Evolutionary conservation across 2,113 vertebrate genomes (phyloP).

Genomic region (Halichoerus grypus): DNA sequence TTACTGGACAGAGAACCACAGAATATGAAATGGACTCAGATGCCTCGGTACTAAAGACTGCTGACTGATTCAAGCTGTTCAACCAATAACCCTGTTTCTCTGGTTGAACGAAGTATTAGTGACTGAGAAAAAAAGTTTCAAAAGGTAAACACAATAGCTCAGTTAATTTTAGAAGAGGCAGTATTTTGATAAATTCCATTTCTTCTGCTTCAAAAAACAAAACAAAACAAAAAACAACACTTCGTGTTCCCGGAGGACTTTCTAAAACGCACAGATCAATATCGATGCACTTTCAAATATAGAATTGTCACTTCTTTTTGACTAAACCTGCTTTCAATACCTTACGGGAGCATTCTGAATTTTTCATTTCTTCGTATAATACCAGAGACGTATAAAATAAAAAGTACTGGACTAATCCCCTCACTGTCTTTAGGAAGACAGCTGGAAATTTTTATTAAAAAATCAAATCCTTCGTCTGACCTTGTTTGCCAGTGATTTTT

Average conservation of each 20-base stretch:
- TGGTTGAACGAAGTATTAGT: neutral
- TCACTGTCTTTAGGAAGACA: neutral
- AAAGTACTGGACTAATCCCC: neutral
- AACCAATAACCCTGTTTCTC: neutral
- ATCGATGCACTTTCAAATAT: neutral
- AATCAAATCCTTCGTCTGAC: neutral
- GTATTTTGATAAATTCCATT: neutral
- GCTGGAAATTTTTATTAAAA: neutral
- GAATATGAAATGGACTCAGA: neutral
- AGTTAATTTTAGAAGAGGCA: neutral
- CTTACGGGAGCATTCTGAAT: neutral
- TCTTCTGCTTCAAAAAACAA: neutral
- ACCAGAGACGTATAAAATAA: neutral
- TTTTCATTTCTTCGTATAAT: neutral
- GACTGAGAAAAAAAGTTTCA: neutral
- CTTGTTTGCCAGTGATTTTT: neutral
- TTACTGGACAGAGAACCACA: neutral
- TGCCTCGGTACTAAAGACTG: neutral
- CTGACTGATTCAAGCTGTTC: neutral
- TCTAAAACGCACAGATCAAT: neutral
- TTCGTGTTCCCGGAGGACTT: neutral
- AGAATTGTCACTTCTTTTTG: neutral
- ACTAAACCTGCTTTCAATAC: neutral
- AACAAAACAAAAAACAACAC: neutral
- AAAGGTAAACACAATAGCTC: neutral